Evolutionary conservation across 2,113 vertebrate species (phyloP).

Genomic region (Cricetomys ansorgei): DNA sequence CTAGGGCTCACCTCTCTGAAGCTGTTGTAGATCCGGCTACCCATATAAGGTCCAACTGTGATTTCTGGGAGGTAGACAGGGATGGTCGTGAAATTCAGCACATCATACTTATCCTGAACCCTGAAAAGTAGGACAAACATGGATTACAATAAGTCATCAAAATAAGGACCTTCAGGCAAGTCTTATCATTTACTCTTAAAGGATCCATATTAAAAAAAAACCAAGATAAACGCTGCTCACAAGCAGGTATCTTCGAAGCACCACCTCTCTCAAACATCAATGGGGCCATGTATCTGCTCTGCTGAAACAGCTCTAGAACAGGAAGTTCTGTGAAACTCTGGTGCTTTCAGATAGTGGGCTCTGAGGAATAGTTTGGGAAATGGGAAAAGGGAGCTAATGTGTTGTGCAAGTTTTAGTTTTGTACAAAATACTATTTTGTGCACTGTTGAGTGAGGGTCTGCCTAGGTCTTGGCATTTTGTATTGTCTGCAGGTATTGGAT

Average conservation of each 20-base stretch:
- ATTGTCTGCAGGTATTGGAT: too few relatives aligned
- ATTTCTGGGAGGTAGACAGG: constrained; percentile 92
- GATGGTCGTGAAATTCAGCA: constrained; percentile 83
- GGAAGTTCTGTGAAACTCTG: neutral
- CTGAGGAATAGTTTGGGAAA: neutral
- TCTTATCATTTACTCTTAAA: neutral
- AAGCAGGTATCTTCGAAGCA: neutral
- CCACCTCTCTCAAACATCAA: fast-evolving
- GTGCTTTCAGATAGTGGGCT: fast-evolving
- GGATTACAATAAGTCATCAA: neutral
- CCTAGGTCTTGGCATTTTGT: too few relatives aligned
- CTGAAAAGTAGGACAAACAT: constrained; percentile 74
- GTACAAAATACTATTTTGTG: too few relatives aligned
- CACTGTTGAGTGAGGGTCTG: too few relatives aligned
- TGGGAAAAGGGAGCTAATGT: fast-evolving
- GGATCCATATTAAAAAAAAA: neutral
- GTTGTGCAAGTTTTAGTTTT: too few relatives aligned
- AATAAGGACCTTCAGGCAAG: neutral
- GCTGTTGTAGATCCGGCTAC: constrained; percentile 81
- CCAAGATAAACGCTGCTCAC: fast-evolving
- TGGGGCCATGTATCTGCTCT: neutral
- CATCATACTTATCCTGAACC: constrained; percentile 89
- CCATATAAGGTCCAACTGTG: constrained; percentile 91
- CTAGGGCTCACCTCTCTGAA: constrained; percentile 86
- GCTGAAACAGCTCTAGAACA: too few relatives aligned